phyloP scores from a whole-genome alignment of 2,797 vertebrate species.

The Simalia tracyae region DNA sequence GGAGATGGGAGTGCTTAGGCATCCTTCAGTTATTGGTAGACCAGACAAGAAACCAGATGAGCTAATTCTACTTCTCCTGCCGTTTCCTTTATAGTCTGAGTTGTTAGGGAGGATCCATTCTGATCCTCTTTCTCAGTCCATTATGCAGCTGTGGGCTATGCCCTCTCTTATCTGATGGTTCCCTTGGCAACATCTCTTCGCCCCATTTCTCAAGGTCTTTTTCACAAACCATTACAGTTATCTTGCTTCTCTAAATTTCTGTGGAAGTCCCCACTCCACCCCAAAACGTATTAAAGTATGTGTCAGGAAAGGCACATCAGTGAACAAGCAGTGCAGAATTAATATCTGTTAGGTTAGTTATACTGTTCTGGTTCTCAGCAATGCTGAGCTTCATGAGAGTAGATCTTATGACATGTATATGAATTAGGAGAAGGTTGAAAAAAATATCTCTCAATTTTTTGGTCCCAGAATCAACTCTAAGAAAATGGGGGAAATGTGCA shows the following conservation, averaged over 20 bases:
- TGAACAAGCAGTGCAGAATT: neutral
- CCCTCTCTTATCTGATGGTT: too few species aligned
- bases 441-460: neutral
- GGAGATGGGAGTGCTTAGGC: neutral
- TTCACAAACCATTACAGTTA: neutral
- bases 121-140: too few species aligned
- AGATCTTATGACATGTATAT: neutral
- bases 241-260: neutral
- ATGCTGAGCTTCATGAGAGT: neutral
- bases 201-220: too few species aligned
- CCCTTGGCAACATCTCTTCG: too few species aligned
- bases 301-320: neutral
- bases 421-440: neutral
- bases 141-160: too few species aligned
- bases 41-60: too few species aligned
- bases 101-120: too few species aligned
- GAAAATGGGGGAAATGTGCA: neutral
- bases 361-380: neutral
- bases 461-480: neutral
- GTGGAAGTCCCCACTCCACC: neutral
- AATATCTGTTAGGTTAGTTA: neutral
- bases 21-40: neutral
- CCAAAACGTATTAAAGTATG: neutral
- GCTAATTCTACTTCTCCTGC: too few species aligned
- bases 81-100: too few species aligned